Evolutionary conservation across 64 coral and sea anemone species (phyloP), one percentile per base, ranked within the genome.

Genomic region (Anthopleura sola): DNA sequence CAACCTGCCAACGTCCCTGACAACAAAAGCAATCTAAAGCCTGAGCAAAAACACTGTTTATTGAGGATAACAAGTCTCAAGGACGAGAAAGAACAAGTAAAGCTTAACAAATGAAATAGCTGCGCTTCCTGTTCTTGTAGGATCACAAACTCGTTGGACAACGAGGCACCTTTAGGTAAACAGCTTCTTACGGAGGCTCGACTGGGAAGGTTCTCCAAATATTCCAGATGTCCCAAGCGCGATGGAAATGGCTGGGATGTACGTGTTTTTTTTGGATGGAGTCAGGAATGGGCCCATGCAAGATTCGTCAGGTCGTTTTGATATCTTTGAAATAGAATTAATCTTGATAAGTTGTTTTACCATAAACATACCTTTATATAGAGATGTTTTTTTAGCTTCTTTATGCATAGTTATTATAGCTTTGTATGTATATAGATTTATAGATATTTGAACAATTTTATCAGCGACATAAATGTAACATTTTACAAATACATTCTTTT

Each of bases 1-100:
- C 76, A 79, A 26, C n/a, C 76, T 79, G 76, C 36, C 76, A 79
- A 37, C 18, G 4, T 46, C 3, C 37, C 37, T n/a, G 26, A 44
- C 31, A 48, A 79, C 18, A 79, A 79, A 79, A 44, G 37, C 76
- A 79, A 44, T 48, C 44, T 38, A 79, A 79, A 44, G 44, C 76
- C 76, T 20, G 21, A 46, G 37, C 37, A 79, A 79, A 79, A 79
- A 44, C 76, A 40, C 40, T 79, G 37, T 79, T 79, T 79, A 79
- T 48, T 48, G 44, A 79, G 76, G 76, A 44, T 44, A 79, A 24
- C 38, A 48, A 38, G 24, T 44, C 76, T 79, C 76, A 79, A 79
- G 76, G 21, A 48, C 76, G 37, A 44, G 36, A 38, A 79, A 44
- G 76, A 79, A 79, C 36, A 3, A 79, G 58, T 44, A 79, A 44